These are phyloP conservation scores for Spea hammondii DNA, from an alignment of 2,797 vertebrate genomes.

Conservation along the genomic window DNA sequence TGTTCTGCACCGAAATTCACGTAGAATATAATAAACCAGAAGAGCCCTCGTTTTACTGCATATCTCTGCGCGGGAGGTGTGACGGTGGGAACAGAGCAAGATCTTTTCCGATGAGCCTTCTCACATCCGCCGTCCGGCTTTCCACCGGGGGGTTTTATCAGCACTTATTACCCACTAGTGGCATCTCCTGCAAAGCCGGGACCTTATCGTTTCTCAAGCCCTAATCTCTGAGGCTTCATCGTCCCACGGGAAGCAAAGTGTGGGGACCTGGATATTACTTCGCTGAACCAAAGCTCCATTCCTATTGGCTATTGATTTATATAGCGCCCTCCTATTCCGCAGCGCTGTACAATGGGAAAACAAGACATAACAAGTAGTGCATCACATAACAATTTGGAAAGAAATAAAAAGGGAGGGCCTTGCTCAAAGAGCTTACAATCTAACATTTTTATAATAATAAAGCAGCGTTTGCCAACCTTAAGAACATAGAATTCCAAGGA, in stretches of 20 bases:
- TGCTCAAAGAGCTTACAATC: too few relatives aligned
- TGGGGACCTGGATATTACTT: not conserved
- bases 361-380: too few relatives aligned
- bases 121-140: slow-evolving; percentile 3
- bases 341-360: too few relatives aligned
- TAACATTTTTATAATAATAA: too few relatives aligned
- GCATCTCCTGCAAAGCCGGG: slow-evolving; percentile 8
- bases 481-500: too few relatives aligned
- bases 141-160: slow-evolving; percentile 25
- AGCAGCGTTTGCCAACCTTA: too few relatives aligned
- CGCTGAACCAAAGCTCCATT: not conserved
- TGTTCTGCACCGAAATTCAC: too few relatives aligned
- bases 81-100: slow-evolving; percentile 31
- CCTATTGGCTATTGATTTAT: not conserved
- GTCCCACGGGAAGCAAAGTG: slow-evolving; percentile 13
- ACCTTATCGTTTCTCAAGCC: slow-evolving; percentile 22
- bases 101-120: slow-evolving; percentile 6
- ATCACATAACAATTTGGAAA: not conserved
- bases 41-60: too few relatives aligned
- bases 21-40: too few relatives aligned
- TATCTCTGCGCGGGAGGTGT: slow-evolving; percentile 3
- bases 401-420: not conserved
- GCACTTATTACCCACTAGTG: slow-evolving; percentile 7
- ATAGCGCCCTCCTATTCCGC: too few relatives aligned
- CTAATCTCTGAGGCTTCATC: slow-evolving; percentile 21